Base-by-base conservation (phyloP, 1,140 invertebrate genomes). In the Mamestra configurata region DNA sequence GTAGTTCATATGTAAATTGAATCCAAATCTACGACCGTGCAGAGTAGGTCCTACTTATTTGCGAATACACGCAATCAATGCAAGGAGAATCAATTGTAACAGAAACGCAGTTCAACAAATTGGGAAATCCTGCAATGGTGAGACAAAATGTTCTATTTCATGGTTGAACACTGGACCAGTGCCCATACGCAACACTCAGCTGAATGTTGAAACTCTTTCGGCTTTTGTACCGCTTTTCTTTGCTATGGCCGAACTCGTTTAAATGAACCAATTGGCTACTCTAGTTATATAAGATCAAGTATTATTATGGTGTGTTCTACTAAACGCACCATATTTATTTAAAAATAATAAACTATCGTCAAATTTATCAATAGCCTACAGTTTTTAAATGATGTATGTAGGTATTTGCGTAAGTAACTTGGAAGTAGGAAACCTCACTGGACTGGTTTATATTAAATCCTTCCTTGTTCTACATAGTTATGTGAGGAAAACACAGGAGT, bases 91-190 rank as follows among this genome's bases (percentile, higher is more conserved):
- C 40, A 70, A 70, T 8, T 15, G 13, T 46, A 49, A 46, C 22
- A 71, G 61, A 51, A 53, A 53, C 31, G 3, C 7, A 31, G 27
- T 61, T 43, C n/a, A 27, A n/a, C 57, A 61, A 61, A n/a, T 76
- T 61, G 22, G 46, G 57, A 20, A 31, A 76, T 49, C 27, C 37
- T 64, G 40, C 35, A 75, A 22, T 40, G 37, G 57, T 76, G 73
- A 59, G 40, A 76, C 73, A 76, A 76, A 55, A 76, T 76, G 57
- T 64, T 76, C 73, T 49, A 80, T 80, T 80, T 76, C 79, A 80
- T 80, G 72, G 72, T 76, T 77, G 66, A 61, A 68, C 51, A 75
- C 66, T 70, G 40, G 22, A 18, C 10, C 73, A 64, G 22, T 31
- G 51, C 40, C 46, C 53, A 51, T 61, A 80, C 73, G 79, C 64